Percentiles rank a stretch among this genome's conserved stretches.
phyloP scores from a whole-genome alignment of 92 coral and sea anemone genomes.

The Palythoa grandis region DNA sequence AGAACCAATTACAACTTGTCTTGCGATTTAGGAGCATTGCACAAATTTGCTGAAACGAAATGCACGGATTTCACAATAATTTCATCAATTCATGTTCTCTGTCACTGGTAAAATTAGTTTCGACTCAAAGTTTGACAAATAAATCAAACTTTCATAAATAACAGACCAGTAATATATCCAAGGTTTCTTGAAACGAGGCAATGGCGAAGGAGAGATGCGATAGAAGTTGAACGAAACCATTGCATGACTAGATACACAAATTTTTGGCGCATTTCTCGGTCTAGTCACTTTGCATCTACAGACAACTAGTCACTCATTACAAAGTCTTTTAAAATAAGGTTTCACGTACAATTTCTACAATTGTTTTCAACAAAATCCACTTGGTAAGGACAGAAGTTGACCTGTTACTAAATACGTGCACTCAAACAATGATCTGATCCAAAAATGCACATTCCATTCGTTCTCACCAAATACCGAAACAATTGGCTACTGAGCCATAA shows the following conservation, averaged over 20 bases:
- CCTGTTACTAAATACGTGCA: not conserved
- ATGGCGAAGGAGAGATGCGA: not conserved
- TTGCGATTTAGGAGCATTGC: too few species aligned
- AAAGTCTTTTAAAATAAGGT: not conserved
- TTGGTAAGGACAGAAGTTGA: not conserved
- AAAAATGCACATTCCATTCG: not conserved
- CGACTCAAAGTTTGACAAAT: too few species aligned
- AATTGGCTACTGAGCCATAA: not conserved
- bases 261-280: too few species aligned
- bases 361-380: not conserved
- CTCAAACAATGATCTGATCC: not conserved
- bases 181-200: not conserved
- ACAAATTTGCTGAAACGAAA: too few species aligned
- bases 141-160: too few species aligned
- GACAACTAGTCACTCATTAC: not conserved
- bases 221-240: not conserved
- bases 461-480: not conserved
- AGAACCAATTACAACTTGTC: too few species aligned
- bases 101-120: too few species aligned
- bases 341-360: not conserved
- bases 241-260: not conserved
- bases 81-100: too few species aligned
- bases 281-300: too few species aligned
- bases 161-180: not conserved
- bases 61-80: too few species aligned